These are phyloP conservation scores for Zosterops borbonicus DNA, from an alignment of 2,113 vertebrate species.

Conservation along the genomic window DNA sequence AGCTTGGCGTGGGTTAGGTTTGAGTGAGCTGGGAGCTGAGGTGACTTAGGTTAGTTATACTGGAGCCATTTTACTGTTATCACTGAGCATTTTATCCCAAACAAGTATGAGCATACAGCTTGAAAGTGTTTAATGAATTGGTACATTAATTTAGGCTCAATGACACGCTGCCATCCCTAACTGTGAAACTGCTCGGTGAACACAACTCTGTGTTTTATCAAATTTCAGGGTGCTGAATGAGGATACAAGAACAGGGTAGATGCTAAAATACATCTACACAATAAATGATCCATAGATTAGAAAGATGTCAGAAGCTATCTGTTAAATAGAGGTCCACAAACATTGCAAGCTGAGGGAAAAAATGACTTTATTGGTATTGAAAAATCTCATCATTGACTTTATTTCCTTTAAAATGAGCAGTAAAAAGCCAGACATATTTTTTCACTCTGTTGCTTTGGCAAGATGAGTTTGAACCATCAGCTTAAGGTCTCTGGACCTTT, in stretches of 20 bases:
- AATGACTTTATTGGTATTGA: conserved; percentile 41
- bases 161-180: neutral
- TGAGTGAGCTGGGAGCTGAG: neutral
- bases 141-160: conserved; percentile 27
- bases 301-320: conserved; percentile 7
- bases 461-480: conserved; percentile 58
- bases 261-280: neutral
- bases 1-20: neutral
- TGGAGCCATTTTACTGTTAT: neutral
- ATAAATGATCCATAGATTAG: conserved; percentile 43
- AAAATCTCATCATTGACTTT: conserved; percentile 52
- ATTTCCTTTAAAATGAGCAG: conserved; percentile 65
- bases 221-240: neutral
- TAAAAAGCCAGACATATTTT: conserved; percentile 53
- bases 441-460: conserved; percentile 52
- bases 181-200: neutral
- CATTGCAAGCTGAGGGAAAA: conserved; percentile 35
- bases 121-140: conserved; percentile 14
- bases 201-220: neutral
- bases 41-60: neutral
- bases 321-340: conserved; percentile 25
- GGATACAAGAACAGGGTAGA: neutral
- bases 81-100: neutral
- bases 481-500: conserved; percentile 39
- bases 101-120: neutral